Base-by-base conservation (phyloP, 2,113 vertebrate species). In the Arenaria interpres region DNA sequence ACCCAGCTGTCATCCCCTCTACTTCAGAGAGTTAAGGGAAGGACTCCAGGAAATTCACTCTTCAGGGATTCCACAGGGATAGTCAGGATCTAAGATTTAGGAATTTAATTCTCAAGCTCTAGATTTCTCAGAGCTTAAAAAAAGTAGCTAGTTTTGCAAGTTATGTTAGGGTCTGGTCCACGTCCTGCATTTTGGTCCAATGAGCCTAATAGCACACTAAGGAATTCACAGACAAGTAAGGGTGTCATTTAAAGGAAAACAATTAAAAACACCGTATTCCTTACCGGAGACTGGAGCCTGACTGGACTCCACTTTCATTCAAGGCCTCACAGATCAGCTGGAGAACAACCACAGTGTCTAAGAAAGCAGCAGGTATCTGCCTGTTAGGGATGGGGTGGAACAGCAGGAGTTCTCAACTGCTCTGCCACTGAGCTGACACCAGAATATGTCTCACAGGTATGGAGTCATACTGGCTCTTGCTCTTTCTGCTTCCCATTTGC, bases 1-100 rank as follows among this genome's bases (percentile, higher is more conserved):
- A 88, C 24, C 19, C 73, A 94, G 90, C 83, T 96, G 85, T 63
- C 85, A 90, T 80, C 33, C 60, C 56, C 48, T 92, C 56, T 80
- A 45, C 88, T 91, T 93, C 88, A 89, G 59, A 78, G 60, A 84
- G 68, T 69, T 48, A 7, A 78, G 67, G 63, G 90, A 94, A 93
- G 48, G 64, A 67, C 73, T 94, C 85, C 85, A 92, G 76, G 68
- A 95, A 94, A 92, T 24, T 32, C 60, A 35, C 33, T 90, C 53
- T 68, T 85, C 24, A 50, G 76, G 80, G 76, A 68, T 60, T 77
- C 56, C 28, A 32, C 24, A 50, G 33, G 68, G 69, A 60, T 8
- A 66, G 45, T 25, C 53, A 76, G 73, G 30, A 83, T 71, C 24
- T 87, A 14, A 67, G 60, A 48, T 25, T 2, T 50, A 35, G 28